Conservation (phyloP, 2,797 vertebrate species). For the Gymnoscopelus microlampas region DNA sequence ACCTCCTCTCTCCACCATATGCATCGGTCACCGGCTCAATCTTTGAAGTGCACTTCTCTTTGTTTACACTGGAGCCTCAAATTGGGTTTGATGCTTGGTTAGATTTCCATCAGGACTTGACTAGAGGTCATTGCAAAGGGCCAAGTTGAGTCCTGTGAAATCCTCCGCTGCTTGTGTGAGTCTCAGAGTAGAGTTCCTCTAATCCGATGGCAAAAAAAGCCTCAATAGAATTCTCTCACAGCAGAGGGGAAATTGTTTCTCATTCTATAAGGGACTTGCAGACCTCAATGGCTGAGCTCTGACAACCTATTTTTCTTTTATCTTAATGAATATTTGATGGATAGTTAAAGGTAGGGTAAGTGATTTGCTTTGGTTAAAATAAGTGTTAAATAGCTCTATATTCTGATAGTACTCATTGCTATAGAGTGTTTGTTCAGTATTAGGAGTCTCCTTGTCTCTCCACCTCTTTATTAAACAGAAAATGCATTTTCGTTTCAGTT, state of each 20-base stretch:
- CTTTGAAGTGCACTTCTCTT: slow-evolving; percentile 65
- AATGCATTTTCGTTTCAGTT: too few relatives aligned
- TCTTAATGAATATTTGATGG: slow-evolving; percentile 70
- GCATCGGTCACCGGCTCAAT: slow-evolving; percentile 24
- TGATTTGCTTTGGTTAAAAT: too few relatives aligned
- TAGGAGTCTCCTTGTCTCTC: too few relatives aligned
- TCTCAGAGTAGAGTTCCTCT: slow-evolving; percentile 41
- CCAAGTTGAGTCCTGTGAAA: slow-evolving; percentile 55
- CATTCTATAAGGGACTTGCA: slow-evolving; percentile 56
- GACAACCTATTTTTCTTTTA: slow-evolving; percentile 68
- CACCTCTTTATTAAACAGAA: too few relatives aligned
- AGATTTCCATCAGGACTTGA: slow-evolving; percentile 71
- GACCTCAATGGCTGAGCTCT: slow-evolving; percentile 58
- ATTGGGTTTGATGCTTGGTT: slow-evolving; percentile 68
- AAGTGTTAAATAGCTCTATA: too few relatives aligned
- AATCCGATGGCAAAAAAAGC: slow-evolving; percentile 37
- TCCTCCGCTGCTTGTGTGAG: slow-evolving; percentile 54
- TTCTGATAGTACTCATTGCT: too few relatives aligned
- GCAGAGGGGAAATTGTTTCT: slow-evolving; percentile 34
- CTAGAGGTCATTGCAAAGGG: slow-evolving; percentile 62
- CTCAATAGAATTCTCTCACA: slow-evolving; percentile 35
- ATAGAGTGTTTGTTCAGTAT: too few relatives aligned
- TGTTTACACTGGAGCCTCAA: slow-evolving; percentile 66
- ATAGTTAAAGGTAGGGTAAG: too few relatives aligned
- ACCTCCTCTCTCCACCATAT: slow-evolving; percentile 27